These are phyloP conservation scores for Sinotaia quadrata DNA, from an alignment of 2,888 invertebrate species.

Conservation along the genomic window DNA sequence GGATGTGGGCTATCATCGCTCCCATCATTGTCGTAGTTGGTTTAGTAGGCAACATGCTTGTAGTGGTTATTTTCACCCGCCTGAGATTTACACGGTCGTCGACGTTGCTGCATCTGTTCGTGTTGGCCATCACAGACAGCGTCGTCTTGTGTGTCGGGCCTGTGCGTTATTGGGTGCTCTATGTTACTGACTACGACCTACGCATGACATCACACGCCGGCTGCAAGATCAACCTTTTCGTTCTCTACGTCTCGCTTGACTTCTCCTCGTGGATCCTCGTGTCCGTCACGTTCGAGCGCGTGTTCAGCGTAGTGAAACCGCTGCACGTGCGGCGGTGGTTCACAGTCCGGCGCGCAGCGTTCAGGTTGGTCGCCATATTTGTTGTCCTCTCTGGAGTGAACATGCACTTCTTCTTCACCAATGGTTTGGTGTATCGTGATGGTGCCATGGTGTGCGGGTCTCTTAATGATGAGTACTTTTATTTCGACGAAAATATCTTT, in stretches of 20 bases:
- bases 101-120: slow-evolving; percentile 17
- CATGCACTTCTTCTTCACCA: slow-evolving; percentile 19
- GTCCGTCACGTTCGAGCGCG: slow-evolving; percentile 16
- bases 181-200: slow-evolving; percentile 12
- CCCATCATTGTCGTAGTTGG: slow-evolving; percentile 20
- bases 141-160: slow-evolving; percentile 14
- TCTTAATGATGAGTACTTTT: not conserved
- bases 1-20: slow-evolving; percentile 15
- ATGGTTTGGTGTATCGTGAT: not conserved
- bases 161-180: slow-evolving; percentile 6
- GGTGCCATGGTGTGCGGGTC: no score
- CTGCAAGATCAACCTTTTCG: slow-evolving; percentile 18
- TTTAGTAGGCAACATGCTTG: slow-evolving; percentile 17
- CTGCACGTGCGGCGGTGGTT: slow-evolving; percentile 18
- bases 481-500: slow-evolving; percentile 13
- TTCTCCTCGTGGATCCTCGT: slow-evolving; percentile 25
- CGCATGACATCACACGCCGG: not conserved
- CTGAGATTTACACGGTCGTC: slow-evolving; percentile 19
- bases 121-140: slow-evolving; percentile 18
- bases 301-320: slow-evolving; percentile 8
- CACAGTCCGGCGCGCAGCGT: not conserved
- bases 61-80: slow-evolving; percentile 8
- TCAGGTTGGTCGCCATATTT: not conserved
- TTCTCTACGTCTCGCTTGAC: slow-evolving; percentile 19
- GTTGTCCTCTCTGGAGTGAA: not conserved